Evolutionary conservation across 2,797 vertebrate genomes (phyloP), one percentile per base, ranked within the genome.

Genomic region (Takifugu rubripes): DNA sequence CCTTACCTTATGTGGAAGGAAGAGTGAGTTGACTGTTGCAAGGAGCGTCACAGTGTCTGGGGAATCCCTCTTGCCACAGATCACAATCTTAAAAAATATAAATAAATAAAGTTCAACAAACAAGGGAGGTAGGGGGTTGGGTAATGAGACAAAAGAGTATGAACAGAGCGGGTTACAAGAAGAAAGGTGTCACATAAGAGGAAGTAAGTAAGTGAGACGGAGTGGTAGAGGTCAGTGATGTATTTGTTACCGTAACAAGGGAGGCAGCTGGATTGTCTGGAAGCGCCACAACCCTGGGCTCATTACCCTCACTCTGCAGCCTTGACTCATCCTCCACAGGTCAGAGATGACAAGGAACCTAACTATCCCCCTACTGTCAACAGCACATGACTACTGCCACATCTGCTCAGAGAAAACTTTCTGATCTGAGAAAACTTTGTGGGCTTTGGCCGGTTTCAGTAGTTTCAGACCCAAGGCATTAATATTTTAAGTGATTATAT

Each of bases 1-100:
- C 58, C 78, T 84, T 88, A 95, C 96, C 93, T 95, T 96, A 73
- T 94, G 92, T 6, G 94, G 95, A 44, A 93, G 68, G 70, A 93
- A 97, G 53, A 93, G 54, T 0, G 94, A 91, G 77, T 73, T 90
- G 68, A 95, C 85, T 0, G 91, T 90, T 59, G 74, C 83, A 40
- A 96, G 70, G 70, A 98, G 88, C 63, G 85, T 85, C 14, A 79
- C 76, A 2, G 95, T 96, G 81, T 96, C 95, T 25, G 90, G 87
- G 61, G 90, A 87, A 52, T 92, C 91, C 29, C 85, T 92, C 70
- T 92, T 88, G 36, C 95, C 95, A 62, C 93, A 94, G 84, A 98
- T 90, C 68, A 97, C 82, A 0, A 98, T 92, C 96, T 98, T 24
- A 27, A 66, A 27, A 69, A 51, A 31, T 3, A 40, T 40, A 27